Evolutionary conservation across 2,888 invertebrate genomes (phyloP).

Genomic region (Phytoseiulus persimilis): DNA sequence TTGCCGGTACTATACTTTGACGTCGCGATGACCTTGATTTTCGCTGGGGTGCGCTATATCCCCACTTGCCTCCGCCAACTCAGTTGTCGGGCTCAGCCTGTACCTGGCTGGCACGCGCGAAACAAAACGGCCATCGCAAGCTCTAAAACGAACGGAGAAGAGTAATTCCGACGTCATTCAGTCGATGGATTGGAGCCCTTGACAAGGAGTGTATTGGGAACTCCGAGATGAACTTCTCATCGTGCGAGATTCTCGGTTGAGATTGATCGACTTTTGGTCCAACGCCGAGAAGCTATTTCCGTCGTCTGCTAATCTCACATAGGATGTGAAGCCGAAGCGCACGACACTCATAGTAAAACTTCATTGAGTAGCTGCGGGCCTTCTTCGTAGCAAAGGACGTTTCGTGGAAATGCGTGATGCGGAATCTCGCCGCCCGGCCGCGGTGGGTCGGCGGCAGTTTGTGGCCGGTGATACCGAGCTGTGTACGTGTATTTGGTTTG

Average conservation of each 20-base stretch:
- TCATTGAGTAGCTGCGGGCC: neutral
- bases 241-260: too few species aligned
- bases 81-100: neutral
- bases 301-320: too few species aligned
- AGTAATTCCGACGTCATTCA: too few species aligned
- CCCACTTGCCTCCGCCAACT: neutral
- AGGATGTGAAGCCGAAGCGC: too few species aligned
- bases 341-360: neutral
- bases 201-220: too few species aligned
- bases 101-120: neutral
- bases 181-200: too few species aligned
- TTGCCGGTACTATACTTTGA: neutral
- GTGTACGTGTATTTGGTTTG: neutral
- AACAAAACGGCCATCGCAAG: neutral
- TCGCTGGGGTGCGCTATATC: neutral
- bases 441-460: neutral
- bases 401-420: neutral
- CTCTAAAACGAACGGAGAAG: neutral
- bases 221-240: too few species aligned
- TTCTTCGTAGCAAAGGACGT: neutral
- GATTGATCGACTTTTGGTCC: too few species aligned
- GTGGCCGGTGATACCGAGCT: neutral
- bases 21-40: neutral
- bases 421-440: neutral
- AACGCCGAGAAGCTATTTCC: too few species aligned